Evolutionary conservation across 2,113 vertebrate species (phyloP), one percentile per base, ranked within the genome.

Genomic region (Zosterops japonicus): DNA sequence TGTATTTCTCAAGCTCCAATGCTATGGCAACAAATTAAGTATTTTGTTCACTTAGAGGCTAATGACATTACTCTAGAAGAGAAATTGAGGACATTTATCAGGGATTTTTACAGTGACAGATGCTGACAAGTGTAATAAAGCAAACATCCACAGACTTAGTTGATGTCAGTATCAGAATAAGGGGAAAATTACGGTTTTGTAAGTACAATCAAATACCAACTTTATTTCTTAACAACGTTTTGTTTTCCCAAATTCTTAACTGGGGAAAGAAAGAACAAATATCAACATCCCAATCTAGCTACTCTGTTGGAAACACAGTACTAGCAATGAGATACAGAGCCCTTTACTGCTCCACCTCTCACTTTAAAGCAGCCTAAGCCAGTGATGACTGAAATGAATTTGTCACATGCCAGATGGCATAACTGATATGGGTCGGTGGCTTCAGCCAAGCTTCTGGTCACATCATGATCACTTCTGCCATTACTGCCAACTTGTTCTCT

Each of bases 11-110:
- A 56, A 67, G 82, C 41, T 71, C 55, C 31, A 83, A 57, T 96
- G 86, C 87, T 93, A 94, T 95, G 77, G 95, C 70, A 96, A 96
- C 89, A 94, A 91, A 96, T 92, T 80, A 96, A 78, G 42, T 71
- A 89, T 93, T 94, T 89, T 89, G 36, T 75, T 94, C 86, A 70
- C 72, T 91, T 89, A 65, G 42, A 75, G 33, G 57, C 65, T 96
- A 95, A 97, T 91, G 77, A 91, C 65, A 89, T 96, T 95, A 91
- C 36, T 69, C 42, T 57, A 71, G 69, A 88, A 79, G 67, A 93
- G 69, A 90, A 90, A 94, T 70, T 36, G 47, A 93, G 65, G 53
- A 8, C 64, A 84, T 93, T 94, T 94, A 75, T 81, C 59, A 64
- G 63, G 74, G n/a, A 11, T 63, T 93, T 94, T 80, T 95, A 81